A percentile compares a stretch with the other conserved stretches of the same genome.
phyloP scores from a whole-genome alignment of 2,113 vertebrate genomes.

The Hucho hucho region DNA sequence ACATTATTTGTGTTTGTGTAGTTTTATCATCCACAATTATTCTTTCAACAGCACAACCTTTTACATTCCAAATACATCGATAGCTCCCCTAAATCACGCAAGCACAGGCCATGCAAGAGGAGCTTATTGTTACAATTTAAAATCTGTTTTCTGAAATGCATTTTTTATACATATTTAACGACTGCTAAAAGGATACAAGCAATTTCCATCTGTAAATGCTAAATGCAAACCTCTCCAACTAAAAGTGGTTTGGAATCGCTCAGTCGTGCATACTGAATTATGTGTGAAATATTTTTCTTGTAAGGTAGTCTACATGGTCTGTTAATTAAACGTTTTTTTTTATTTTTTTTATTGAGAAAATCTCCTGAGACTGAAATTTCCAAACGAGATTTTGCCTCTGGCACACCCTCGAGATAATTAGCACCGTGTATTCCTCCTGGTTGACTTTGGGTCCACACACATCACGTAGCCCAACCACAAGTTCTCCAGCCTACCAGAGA shows the following conservation, averaged over 20 bases:
- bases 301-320: conserved; percentile 56
- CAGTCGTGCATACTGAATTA: conserved; percentile 66
- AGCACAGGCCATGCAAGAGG: too few relatives aligned
- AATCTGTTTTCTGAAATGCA: conserved; percentile 9
- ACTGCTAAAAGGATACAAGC: conserved; percentile 60
- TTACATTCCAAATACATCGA: background rate
- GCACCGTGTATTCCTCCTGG: conserved; percentile 23
- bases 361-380: conserved; percentile 68
- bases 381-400: conserved; percentile 74
- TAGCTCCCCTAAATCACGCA: too few relatives aligned
- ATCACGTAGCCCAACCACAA: background rate
- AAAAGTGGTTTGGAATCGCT: conserved; percentile 53
- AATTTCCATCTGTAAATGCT: conserved; percentile 50
- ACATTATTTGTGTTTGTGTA: conserved; percentile 51
- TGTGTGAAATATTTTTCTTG: conserved; percentile 72
- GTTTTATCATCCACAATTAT: conserved; percentile 36
- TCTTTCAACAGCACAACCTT: conserved; percentile 24
- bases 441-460: background rate
- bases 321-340: conserved; percentile 70
- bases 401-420: conserved; percentile 69
- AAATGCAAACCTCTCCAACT: conserved; percentile 22
- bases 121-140: background rate
- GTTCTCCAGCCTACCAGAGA: background rate
- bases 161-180: conserved; percentile 21
- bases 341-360: conserved; percentile 65